Evolutionary conservation across 1,140 invertebrate genomes (phyloP), one percentile per base, ranked within the genome.

Genomic region (Caenorhabditis tropicalis): DNA sequence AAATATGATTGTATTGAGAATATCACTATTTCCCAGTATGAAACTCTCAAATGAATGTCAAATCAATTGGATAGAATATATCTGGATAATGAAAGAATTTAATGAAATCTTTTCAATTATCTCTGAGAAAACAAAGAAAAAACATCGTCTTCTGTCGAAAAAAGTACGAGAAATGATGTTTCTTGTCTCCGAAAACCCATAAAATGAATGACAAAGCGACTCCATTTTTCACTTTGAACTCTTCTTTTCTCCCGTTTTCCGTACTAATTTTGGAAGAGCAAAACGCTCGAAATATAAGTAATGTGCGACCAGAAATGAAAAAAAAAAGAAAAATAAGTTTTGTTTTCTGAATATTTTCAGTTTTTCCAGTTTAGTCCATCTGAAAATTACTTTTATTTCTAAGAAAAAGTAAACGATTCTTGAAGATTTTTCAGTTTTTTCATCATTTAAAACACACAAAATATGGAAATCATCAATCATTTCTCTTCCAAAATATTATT

Each of bases 221-320:
- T 65, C 31, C 58, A 65, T 33, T 65, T 65, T 65, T 65, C 31
- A 33, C 10, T 65, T 65, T 65, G 58, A 65, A 65, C 58, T 65
- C 58, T 21, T 65, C 29, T 33, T 33, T 19, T 60, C 3, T 16
- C 6, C 12, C 19, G 15, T 36, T 16, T 65, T 65, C 19, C 19
- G 58, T 65, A 65, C 58, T 65, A 65, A 65, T 65, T 65, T 65
- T 65, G 58, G n/a, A n/a, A 21, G 24, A 65, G 19, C 12, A 65
- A 33, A n/a, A n/a, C 0, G 2, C 29, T 15, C 31, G 33, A 65
- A 19, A 65, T 33, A 65, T 33, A 65, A 65, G 58, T 65, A 36
- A 65, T 65, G 58, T 65, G 58, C n/a, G 58, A 33, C 29, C 27
- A 7, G 29, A 27, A 10, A n/a, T 4, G 53, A 29, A 56, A 19